Conservation (phyloP, 1,140 invertebrate species). For the Bombus huntii region DNA sequence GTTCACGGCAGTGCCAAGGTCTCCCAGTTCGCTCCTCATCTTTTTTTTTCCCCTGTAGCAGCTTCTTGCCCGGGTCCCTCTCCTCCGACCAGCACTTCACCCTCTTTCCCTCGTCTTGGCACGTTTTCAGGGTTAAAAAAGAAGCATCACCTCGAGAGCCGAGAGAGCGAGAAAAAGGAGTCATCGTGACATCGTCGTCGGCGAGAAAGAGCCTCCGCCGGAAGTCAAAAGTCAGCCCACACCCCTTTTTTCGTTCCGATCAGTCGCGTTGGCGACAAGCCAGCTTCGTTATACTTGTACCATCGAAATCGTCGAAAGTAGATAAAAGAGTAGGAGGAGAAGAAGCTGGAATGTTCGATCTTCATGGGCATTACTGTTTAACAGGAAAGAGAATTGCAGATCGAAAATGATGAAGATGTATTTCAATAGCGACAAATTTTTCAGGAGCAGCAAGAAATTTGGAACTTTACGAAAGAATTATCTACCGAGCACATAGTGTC, state of each 20-base stretch:
- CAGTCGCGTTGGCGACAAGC: conserved; percentile 33
- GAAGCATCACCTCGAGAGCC: not conserved
- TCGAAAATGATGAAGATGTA: too few species aligned
- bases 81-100: not conserved
- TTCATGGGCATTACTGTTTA: not conserved
- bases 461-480: too few species aligned
- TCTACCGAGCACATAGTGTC: too few species aligned
- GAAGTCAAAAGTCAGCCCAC: conserved; percentile 59
- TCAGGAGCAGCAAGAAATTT: too few species aligned
- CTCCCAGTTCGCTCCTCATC: conserved; percentile 37
- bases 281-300: conserved; percentile 31
- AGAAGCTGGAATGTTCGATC: not conserved
- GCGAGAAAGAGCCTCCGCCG: conserved; percentile 26
- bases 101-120: conserved; percentile 52
- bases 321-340: not conserved
- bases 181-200: too few species aligned
- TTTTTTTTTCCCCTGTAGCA: conserved; percentile 15
- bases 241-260: conserved; percentile 36
- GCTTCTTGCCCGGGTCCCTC: not conserved
- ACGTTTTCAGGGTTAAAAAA: conserved; percentile 66
- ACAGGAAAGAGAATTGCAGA: too few species aligned
- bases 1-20: conserved; percentile 53
- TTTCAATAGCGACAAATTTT: too few species aligned
- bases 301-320: not conserved
- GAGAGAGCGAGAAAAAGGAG: not conserved